Evolutionary conservation across 2,888 invertebrate genomes (phyloP).

Genomic region (Tetanocera ferruginea): DNA sequence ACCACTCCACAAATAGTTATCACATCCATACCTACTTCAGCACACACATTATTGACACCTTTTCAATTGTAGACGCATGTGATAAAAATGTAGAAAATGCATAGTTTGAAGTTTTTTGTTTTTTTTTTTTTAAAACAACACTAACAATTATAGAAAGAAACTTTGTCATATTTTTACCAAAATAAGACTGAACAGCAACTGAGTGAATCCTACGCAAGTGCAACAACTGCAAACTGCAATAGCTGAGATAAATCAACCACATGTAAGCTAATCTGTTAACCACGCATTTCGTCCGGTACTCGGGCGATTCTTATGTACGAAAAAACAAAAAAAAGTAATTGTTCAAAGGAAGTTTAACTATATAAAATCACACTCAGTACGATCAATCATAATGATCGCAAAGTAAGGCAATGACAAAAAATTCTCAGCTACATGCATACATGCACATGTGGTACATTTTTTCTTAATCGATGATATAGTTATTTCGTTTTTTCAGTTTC

Average conservation of each 20-base stretch:
- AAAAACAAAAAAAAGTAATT: neutral
- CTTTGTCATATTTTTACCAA: neutral
- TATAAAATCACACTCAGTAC: neutral
- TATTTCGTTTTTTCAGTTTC: no score
- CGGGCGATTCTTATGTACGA: neutral
- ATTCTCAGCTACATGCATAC: no score
- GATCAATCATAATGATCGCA: no score
- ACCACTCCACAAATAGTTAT: neutral
- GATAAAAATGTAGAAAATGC: neutral
- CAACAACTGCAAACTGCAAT: neutral
- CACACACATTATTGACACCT: slow-evolving; percentile 26
- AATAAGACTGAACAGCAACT: neutral
- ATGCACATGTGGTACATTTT: no score
- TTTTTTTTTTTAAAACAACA: no score
- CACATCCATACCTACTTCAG: neutral
- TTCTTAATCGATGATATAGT: no score
- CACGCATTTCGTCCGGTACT: slow-evolving; percentile 50
- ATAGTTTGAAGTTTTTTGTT: neutral
- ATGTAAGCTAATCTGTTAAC: slow-evolving; percentile 46
- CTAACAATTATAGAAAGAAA: no score
- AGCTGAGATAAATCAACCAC: neutral
- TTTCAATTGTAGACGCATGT: neutral
- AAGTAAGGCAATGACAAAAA: no score
- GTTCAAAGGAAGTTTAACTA: neutral
- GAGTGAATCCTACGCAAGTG: slow-evolving; percentile 2